Evolutionary conservation across 2,888 invertebrate species (phyloP).

Genomic region (Dexiosoma caninum): DNA sequence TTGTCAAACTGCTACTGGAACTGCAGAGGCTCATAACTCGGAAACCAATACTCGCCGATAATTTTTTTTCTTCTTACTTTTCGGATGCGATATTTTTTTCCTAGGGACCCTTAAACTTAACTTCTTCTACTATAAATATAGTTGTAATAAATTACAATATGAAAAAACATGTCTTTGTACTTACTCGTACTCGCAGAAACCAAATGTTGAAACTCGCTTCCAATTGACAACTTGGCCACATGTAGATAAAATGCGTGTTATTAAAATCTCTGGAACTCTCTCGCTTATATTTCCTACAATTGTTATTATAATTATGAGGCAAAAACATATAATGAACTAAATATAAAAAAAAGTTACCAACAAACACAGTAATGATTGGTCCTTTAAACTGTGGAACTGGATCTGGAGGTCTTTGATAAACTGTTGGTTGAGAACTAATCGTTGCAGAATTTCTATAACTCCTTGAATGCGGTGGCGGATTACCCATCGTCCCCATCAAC

Average conservation of each 20-base stretch:
- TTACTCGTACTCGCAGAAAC: slow-evolving; percentile 96
- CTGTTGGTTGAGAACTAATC: slow-evolving; percentile 77
- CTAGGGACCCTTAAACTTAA: too few relatives aligned
- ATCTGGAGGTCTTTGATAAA: slow-evolving; percentile 75
- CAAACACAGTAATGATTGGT: slow-evolving; percentile 97
- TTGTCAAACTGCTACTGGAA: too few relatives aligned
- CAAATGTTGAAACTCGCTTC: slow-evolving; percentile 98
- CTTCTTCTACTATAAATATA: too few relatives aligned
- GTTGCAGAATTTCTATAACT: slow-evolving; percentile 78
- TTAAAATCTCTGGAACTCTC: slow-evolving; percentile 95
- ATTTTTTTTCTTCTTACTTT: too few relatives aligned
- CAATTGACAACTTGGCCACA: slow-evolving; percentile 97
- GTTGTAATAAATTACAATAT: too few relatives aligned
- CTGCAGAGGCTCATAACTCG: too few relatives aligned
- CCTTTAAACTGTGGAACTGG: slow-evolving; percentile 80
- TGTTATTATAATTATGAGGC: not conserved
- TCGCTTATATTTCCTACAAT: slow-evolving; percentile 90
- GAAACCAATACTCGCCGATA: too few relatives aligned
- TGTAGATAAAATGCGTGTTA: slow-evolving; percentile 92
- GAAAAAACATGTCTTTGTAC: slow-evolving; percentile 32
- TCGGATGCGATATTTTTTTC: too few relatives aligned
- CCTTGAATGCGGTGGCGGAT: slow-evolving; percentile 77
- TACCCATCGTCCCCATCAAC: slow-evolving; percentile 79
- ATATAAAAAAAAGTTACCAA: slow-evolving; percentile 81
- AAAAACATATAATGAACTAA: not conserved